Percentiles rank a stretch among this genome's conserved stretches.
These are phyloP conservation scores for Aquatica leii DNA, from an alignment of 2,888 invertebrate species.

Conservation along the genomic window DNA sequence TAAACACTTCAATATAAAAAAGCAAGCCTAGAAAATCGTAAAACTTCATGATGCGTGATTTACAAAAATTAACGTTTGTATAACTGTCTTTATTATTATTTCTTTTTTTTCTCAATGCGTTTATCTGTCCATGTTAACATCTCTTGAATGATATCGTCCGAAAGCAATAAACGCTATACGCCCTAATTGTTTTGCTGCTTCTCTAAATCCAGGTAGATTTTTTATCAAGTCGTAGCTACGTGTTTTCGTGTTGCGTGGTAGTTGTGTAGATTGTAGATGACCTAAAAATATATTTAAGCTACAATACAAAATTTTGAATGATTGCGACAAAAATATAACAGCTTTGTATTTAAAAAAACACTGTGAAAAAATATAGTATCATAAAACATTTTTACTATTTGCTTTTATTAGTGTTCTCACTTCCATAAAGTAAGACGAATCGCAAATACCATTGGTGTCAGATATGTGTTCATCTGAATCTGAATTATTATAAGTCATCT, in stretches of 20 bases:
- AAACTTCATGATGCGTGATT: neutral
- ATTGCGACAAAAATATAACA: slow-evolving; percentile 3
- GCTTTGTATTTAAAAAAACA: neutral
- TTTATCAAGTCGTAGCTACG: slow-evolving; percentile 2
- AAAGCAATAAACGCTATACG: neutral
- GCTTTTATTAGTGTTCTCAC: neutral
- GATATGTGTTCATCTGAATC: no score
- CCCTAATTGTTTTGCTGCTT: slow-evolving; percentile 1
- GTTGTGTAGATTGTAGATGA: neutral
- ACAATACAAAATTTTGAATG: neutral
- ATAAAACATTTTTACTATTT: neutral
- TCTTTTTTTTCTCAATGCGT: neutral
- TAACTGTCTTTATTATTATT: neutral
- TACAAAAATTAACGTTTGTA: neutral
- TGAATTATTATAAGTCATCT: slow-evolving; percentile 1
- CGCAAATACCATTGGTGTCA: neutral
- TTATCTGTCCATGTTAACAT: no score
- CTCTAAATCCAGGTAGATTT: neutral
- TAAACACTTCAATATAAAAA: slow-evolving; percentile 2
- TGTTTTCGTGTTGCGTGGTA: slow-evolving; percentile 1
- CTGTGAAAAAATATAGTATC: neutral
- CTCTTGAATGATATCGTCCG: neutral
- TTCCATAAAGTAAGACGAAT: slow-evolving; percentile 1
- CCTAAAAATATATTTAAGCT: neutral
- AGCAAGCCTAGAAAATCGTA: neutral